These are phyloP conservation scores for Apostichopus leukothele DNA, from an alignment of 53 echinoderm and acorn worm species.

Conservation along the genomic window DNA sequence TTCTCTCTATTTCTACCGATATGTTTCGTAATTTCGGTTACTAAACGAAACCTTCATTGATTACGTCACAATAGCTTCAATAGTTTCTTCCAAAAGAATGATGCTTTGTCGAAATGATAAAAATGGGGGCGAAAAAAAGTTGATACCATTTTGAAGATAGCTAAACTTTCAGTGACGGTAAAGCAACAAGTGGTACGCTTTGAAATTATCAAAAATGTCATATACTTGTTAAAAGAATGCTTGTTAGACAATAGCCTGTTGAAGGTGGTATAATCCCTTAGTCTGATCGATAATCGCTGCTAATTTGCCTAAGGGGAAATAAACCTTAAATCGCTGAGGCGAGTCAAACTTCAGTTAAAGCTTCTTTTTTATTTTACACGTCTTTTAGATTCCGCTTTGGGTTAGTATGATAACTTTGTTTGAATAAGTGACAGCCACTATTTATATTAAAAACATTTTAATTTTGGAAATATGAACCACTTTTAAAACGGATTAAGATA, in stretches of 20 bases:
- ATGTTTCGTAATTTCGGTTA: too few species aligned
- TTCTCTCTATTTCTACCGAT: too few species aligned
- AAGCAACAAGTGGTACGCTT: constrained; percentile 22
- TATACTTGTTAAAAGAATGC: constrained; percentile 27
- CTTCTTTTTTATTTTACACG: too few species aligned
- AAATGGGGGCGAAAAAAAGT: neutral
- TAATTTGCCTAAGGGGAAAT: constrained; percentile 26
- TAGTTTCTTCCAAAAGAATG: too few species aligned
- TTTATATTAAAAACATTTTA: too few species aligned
- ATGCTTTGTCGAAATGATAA: neutral
- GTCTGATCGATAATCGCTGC: constrained; percentile 17
- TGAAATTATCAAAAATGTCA: constrained; percentile 9
- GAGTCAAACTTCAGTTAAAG: neutral
- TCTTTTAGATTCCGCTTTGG: too few species aligned
- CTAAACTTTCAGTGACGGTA: neutral
- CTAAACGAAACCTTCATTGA: too few species aligned
- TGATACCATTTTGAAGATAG: neutral
- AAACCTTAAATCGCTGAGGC: constrained; percentile 28
- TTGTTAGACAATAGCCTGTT: constrained; percentile 23
- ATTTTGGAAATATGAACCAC: too few species aligned
- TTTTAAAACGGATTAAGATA: too few species aligned
- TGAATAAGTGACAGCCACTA: too few species aligned
- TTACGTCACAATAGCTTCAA: too few species aligned
- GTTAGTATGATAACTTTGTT: too few species aligned
- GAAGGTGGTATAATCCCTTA: constrained; percentile 28